Evolutionary conservation across 2,888 invertebrate genomes (phyloP), one percentile per base, ranked within the genome.

Genomic region (Ramazzottius varieornatus): DNA sequence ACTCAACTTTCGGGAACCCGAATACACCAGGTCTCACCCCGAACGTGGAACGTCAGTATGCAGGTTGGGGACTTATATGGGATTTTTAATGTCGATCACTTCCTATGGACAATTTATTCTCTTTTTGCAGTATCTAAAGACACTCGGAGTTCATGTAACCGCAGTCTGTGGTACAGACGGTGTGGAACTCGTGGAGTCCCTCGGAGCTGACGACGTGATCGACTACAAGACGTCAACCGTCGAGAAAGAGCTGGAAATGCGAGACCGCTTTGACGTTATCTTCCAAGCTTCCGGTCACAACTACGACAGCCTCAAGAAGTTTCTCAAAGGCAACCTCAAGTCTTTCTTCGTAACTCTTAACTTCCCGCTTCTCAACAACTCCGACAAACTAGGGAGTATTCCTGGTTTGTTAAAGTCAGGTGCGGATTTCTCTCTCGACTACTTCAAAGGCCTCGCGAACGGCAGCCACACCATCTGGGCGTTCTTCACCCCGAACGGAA

Each of bases 161-260:
- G 29, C 54, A 29, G 54, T 54, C 0, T 88, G 89, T 73, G 82
- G 84, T 65, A 78, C 79, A 46, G 84, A 86, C 76, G 85, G 86
- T 46, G 74, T 82, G 32, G 71, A 72, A 33, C 73, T 83, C 65
- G 82, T 89, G 29, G 74, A 77, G 68, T 77, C 79, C 67, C 75
- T 89, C 63, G 86, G 86, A 46, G 84, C 85, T 1, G 82, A 84
- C 73, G 72, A 76, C 67, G 83, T 84, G 32, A 80, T 89, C 66
- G 87, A 91, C 78, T 90, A 92, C 70, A 82, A 80, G 70, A 79
- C 80, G 67, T 74, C 80, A 20, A 80, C 82, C 69, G 83, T 82
- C 69, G 79, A 80, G 24, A 16, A 8, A 4, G 54, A 54, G 24
- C 29, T 54, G 54, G 4, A 54, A 4, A 54, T 16, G 20, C 54